Percentiles rank a stretch among this genome's conserved stretches.
Conservation (phyloP, 2,797 vertebrate genomes). For the Eidolon dupreanum region DNA sequence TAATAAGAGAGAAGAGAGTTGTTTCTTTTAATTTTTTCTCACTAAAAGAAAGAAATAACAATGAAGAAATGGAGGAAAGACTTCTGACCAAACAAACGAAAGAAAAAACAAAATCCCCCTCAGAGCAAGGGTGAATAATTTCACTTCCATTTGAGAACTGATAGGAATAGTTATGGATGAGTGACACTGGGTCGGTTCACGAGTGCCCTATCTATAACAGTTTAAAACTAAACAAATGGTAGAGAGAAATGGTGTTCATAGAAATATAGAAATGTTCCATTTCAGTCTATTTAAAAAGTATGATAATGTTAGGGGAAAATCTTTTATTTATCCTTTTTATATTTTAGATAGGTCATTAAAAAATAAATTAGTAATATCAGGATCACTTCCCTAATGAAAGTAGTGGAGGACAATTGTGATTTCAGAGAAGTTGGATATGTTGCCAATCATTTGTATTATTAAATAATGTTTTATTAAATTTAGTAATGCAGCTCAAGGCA, state of each 20-base stretch:
- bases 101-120: not conserved
- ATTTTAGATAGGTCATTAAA: not conserved
- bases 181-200: not conserved
- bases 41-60: not conserved
- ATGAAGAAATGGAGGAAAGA: not conserved
- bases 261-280: not conserved
- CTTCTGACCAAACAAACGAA: not conserved
- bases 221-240: not conserved
- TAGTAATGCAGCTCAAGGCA: not conserved
- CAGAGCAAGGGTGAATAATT: not conserved
- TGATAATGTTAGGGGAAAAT: not conserved
- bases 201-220: not conserved
- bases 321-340: not conserved
- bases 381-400: slow-evolving; percentile 24
- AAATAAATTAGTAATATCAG: slow-evolving; percentile 26
- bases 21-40: not conserved
- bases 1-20: not conserved
- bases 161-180: not conserved
- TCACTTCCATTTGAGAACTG: not conserved
- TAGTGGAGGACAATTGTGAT: not conserved
- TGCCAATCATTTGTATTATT: slow-evolving; percentile 22
- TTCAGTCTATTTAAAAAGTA: not conserved
- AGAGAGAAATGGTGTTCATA: not conserved
- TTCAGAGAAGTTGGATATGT: not conserved
- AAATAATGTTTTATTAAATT: slow-evolving; percentile 48